Conservation (phyloP, 2,113 vertebrate genomes). For the Microtus richardsoni region DNA sequence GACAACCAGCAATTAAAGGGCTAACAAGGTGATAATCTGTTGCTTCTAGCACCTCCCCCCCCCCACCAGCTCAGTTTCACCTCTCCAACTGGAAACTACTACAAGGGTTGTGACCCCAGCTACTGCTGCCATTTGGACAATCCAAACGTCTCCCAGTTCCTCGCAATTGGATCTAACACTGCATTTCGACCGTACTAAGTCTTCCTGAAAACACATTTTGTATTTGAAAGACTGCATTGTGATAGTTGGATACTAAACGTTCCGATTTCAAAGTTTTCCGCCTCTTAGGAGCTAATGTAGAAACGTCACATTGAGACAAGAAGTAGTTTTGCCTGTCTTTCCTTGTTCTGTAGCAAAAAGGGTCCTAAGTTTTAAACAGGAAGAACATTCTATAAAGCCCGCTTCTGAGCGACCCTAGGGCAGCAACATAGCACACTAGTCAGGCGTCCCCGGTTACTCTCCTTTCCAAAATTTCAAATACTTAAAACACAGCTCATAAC, state of each 20-base stretch:
- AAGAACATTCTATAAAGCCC: not conserved
- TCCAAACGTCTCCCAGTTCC: not conserved
- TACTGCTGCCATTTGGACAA: slow-evolving; percentile 21
- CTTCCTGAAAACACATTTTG: slow-evolving; percentile 32
- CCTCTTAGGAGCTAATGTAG: not conserved
- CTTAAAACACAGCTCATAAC: not conserved
- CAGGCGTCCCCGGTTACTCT: not conserved
- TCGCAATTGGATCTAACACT: not conserved
- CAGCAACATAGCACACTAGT: not conserved
- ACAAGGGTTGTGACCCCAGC: not conserved
- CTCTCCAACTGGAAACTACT: not conserved
- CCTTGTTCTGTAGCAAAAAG: not conserved
- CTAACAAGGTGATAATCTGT: not conserved
- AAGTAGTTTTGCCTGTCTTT: not conserved
- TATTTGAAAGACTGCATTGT: not conserved
- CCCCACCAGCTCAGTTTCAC: not conserved
- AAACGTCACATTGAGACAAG: not conserved
- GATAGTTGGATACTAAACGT: not conserved
- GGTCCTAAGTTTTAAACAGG: not conserved
- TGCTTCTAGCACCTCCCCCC: not conserved
- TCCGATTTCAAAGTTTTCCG: not conserved
- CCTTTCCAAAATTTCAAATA: not conserved
- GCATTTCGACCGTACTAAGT: not conserved
- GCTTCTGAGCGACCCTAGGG: not conserved
- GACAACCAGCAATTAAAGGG: not conserved